A percentile compares a stretch with the other conserved stretches of the same genome.
These are phyloP conservation scores for Myripristis murdjan DNA, from an alignment of 2,797 vertebrate species.

Conservation along the genomic window DNA sequence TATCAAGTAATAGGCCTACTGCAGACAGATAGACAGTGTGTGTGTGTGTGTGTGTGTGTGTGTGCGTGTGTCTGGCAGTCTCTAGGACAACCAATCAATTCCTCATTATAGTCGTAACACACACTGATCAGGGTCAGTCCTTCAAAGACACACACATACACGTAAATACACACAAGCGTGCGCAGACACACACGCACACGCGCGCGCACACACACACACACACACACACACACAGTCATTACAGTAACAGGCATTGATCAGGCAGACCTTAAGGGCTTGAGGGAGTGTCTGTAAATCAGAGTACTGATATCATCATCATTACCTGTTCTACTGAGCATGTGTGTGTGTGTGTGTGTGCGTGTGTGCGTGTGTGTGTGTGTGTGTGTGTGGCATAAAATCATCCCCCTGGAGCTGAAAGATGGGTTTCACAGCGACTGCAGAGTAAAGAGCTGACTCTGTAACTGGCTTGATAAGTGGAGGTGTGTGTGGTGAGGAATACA, in stretches of 20 bases:
- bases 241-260: conserved; percentile 78
- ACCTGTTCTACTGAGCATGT: conserved; percentile 24
- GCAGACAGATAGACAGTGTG: conserved; percentile 49
- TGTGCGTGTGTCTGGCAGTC: conserved; percentile 40
- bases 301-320: conserved; percentile 70
- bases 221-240: conserved; percentile 44
- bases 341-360: conserved; percentile 14
- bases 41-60: conserved; percentile 23
- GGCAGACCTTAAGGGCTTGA: conserved; percentile 54
- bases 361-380: conserved; percentile 14
- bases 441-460: too few relatives aligned
- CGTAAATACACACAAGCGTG: conserved; percentile 4
- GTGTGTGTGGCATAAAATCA: conserved; percentile 27
- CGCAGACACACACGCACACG: conserved; percentile 29
- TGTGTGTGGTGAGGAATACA: not conserved
- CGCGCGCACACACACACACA: conserved; percentile 33
- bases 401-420: not conserved
- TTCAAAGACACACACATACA: conserved; percentile 47
- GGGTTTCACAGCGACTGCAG: not conserved
- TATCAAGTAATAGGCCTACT: conserved; percentile 70
- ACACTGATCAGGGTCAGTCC: conserved; percentile 81
- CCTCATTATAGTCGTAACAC: conserved; percentile 80
- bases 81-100: conserved; percentile 78
- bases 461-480: not conserved
- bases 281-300: conserved; percentile 68